A percentile compares a stretch with the other conserved stretches of the same genome.
Evolutionary conservation across 2,113 vertebrate genomes (phyloP).

Genomic region (Xenopus laevis): DNA sequence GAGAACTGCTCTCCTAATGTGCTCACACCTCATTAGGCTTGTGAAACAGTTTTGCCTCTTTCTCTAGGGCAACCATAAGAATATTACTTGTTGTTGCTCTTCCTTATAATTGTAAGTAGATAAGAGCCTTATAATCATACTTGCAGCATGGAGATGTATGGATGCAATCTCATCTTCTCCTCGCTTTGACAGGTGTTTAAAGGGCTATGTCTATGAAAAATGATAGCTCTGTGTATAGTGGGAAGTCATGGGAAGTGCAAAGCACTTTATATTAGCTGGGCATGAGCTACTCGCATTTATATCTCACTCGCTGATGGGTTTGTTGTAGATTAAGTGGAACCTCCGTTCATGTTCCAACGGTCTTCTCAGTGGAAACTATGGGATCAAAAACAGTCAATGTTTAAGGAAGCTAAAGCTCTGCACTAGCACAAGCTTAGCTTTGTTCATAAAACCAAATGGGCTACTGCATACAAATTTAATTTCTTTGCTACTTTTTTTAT

Average conservation of each 20-base stretch:
- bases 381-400: neutral
- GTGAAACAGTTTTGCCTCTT: slow-evolving; percentile 59
- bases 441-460: too few relatives aligned
- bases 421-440: too few relatives aligned
- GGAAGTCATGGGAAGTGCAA: slow-evolving; percentile 21
- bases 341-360: neutral
- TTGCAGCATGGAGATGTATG: slow-evolving; percentile 32
- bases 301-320: neutral
- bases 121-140: slow-evolving; percentile 26
- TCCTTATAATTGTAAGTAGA: slow-evolving; percentile 36
- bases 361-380: neutral
- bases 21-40: slow-evolving; percentile 53
- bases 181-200: slow-evolving; percentile 44
- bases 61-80: slow-evolving; percentile 54
- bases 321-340: slow-evolving; percentile 3
- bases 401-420: neutral
- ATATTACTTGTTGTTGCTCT: slow-evolving; percentile 45
- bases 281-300: slow-evolving; percentile 9
- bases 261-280: neutral
- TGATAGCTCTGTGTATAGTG: neutral
- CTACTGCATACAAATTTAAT: too few relatives aligned
- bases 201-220: slow-evolving; percentile 20
- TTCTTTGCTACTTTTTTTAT: too few relatives aligned
- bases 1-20: slow-evolving; percentile 51
- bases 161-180: slow-evolving; percentile 37